These are phyloP conservation scores for Artibeus lituratus DNA, from an alignment of 2,797 vertebrate species.

Conservation along the genomic window DNA sequence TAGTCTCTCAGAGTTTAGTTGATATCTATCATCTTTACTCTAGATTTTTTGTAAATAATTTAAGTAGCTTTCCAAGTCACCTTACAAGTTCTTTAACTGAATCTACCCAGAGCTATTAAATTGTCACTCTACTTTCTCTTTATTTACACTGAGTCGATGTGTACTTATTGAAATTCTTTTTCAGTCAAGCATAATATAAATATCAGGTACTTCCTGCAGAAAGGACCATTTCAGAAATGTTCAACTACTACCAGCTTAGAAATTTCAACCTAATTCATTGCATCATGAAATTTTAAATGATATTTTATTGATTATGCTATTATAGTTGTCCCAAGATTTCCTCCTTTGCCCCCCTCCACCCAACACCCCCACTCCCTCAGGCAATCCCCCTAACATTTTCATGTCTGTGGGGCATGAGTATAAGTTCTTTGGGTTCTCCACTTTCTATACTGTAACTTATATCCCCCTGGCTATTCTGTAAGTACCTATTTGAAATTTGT, in stretches of 20 bases:
- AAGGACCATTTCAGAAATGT: neutral
- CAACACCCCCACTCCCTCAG: too few relatives aligned
- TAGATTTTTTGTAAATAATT: slow-evolving; percentile 36
- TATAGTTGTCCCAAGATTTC: too few relatives aligned
- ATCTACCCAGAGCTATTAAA: slow-evolving; percentile 12
- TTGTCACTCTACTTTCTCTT: slow-evolving; percentile 34
- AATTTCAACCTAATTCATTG: neutral
- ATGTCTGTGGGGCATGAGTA: too few relatives aligned
- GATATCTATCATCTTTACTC: neutral
- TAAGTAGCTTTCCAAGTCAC: neutral
- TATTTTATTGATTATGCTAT: too few relatives aligned
- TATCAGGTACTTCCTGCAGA: neutral
- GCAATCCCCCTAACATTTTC: too few relatives aligned
- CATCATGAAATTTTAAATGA: too few relatives aligned
- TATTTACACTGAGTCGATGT: slow-evolving; percentile 14
- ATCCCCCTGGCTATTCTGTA: too few relatives aligned
- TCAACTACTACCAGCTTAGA: neutral
- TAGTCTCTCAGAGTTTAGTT: neutral
- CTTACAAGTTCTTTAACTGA: neutral
- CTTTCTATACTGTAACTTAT: too few relatives aligned
- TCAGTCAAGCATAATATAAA: neutral
- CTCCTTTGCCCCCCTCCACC: too few relatives aligned
- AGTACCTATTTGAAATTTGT: neutral
- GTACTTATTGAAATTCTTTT: neutral
- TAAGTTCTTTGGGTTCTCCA: too few relatives aligned